phyloP scores from a whole-genome alignment of 1,140 invertebrate genomes.

The Lasaia peninsularis region DNA sequence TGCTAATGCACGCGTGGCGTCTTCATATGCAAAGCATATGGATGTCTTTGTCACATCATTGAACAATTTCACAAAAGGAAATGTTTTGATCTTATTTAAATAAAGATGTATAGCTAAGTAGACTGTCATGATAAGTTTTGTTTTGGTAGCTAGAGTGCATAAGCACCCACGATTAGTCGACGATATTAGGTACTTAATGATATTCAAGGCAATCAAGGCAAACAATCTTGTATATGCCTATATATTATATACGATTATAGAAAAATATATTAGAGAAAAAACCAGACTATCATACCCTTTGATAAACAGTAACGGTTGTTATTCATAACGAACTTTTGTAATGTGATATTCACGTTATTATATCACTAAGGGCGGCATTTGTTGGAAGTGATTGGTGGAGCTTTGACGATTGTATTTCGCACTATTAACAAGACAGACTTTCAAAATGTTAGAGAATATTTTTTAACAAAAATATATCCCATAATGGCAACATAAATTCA shows the following conservation, averaged over 20 bases:
- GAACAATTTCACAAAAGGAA: neutral
- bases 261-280: slow-evolving; percentile 63
- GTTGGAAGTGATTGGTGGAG: slow-evolving; percentile 43
- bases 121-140: neutral
- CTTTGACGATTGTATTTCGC: slow-evolving; percentile 50
- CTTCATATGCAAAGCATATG: slow-evolving; percentile 65
- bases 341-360: slow-evolving; percentile 63
- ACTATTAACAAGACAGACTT: neutral
- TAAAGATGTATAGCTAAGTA: neutral
- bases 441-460: neutral
- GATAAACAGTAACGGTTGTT: slow-evolving; percentile 69
- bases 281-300: slow-evolving; percentile 68
- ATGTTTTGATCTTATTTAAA: slow-evolving; percentile 14
- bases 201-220: no score
- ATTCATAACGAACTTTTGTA: slow-evolving; percentile 73
- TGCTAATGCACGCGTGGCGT: slow-evolving; percentile 69
- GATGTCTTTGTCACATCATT: slow-evolving; percentile 29
- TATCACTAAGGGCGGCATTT: slow-evolving; percentile 64
- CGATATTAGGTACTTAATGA: no score
- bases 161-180: no score
- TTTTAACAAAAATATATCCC: neutral
- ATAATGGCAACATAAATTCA: no score
- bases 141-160: no score
- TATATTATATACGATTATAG: no score
- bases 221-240: no score